Evolutionary conservation across 2,113 vertebrate species (phyloP).

Genomic region (Pelmatolapia mariae): DNA sequence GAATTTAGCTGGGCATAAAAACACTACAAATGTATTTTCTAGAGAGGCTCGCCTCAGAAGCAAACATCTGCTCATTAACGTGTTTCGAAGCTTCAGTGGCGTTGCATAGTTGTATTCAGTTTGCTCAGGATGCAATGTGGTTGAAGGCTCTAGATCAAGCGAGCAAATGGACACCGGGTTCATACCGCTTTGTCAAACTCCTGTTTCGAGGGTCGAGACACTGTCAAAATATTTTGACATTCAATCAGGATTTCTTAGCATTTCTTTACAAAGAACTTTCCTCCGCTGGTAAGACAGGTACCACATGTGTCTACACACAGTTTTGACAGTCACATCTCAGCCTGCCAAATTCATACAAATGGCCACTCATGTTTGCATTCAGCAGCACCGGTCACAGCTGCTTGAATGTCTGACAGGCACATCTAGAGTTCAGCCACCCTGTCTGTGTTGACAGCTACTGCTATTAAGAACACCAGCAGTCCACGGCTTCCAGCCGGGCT

Average conservation of each 20-base stretch:
- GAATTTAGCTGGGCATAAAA: background rate
- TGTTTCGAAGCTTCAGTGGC: background rate
- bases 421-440: conserved; percentile 48
- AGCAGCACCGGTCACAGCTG: conserved; percentile 45
- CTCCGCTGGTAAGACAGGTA: background rate
- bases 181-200: background rate
- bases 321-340: conserved; percentile 52
- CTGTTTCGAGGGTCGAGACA: background rate
- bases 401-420: conserved; percentile 53
- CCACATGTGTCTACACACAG: background rate
- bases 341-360: conserved; percentile 52
- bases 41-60: background rate
- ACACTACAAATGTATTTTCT: background rate
- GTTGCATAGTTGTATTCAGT: background rate
- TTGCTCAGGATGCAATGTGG: background rate
- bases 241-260: background rate
- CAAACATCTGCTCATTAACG: background rate
- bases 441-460: conserved; percentile 57
- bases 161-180: background rate
- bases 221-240: background rate
- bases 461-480: conserved; percentile 42
- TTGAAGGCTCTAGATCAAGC: background rate
- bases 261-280: background rate
- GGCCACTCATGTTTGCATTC: conserved; percentile 58
- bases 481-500: conserved; percentile 31